Conservation (phyloP, 1,140 invertebrate species). For the Rhyacophila brunnea region DNA sequence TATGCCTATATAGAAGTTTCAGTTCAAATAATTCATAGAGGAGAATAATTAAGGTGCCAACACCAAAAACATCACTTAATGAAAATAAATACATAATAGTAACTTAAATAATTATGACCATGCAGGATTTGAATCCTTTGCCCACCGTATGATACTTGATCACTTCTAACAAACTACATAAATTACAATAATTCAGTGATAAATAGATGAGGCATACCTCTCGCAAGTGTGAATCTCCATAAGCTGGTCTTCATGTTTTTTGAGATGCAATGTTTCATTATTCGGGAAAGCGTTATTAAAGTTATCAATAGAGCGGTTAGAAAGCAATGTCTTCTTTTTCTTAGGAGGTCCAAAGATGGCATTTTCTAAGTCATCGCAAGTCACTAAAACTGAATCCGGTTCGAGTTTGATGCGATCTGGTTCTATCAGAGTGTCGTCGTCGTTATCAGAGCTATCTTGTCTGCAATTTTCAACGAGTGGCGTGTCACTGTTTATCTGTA, state of each 20-base stretch:
- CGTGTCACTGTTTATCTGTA: constrained; percentile 16
- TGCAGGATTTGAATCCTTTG: not conserved
- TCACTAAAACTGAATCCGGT: not conserved
- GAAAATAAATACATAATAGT: not conserved
- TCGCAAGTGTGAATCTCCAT: constrained; percentile 43
- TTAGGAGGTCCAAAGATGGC: no score
- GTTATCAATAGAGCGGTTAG: no score
- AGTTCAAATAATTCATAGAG: not conserved
- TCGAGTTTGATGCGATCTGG: not conserved
- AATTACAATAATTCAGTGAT: no score
- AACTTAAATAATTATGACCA: not conserved
- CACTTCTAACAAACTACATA: no score
- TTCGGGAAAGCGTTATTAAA: not conserved
- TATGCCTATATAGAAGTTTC: not conserved
- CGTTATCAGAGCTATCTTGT: not conserved
- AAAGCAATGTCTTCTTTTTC: no score
- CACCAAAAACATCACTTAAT: not conserved
- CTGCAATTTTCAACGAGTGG: constrained; percentile 13
- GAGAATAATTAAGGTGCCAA: not conserved
- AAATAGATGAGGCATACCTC: constrained; percentile 28
- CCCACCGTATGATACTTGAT: no score
- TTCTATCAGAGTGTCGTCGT: not conserved
- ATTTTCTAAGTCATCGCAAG: not conserved
- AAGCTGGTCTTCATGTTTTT: constrained; percentile 44
- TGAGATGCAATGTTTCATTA: constrained; percentile 44